These are phyloP conservation scores for Gymnoscopelus microlampas DNA, from an alignment of 2,797 vertebrate species.

Conservation along the genomic window DNA sequence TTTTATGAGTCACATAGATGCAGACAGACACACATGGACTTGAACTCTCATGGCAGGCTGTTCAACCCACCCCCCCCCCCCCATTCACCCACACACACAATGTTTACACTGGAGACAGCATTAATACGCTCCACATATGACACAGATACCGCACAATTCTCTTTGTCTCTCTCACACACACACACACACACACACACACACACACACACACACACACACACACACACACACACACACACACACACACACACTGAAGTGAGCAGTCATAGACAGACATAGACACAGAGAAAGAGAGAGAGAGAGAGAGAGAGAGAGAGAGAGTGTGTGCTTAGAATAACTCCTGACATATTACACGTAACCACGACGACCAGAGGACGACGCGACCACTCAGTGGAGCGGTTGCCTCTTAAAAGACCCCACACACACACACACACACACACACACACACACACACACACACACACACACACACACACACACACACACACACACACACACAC, in stretches of 20 bases:
- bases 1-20: not conserved
- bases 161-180: too few relatives aligned
- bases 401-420: conserved; percentile 26
- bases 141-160: conserved; percentile 56
- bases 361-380: conserved; percentile 47
- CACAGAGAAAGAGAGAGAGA: conserved; percentile 27
- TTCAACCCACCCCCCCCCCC: conserved; percentile 29
- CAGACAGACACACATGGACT: conserved; percentile 17
- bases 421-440: conserved; percentile 8
- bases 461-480: conserved; percentile 9
- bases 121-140: conserved; percentile 73
- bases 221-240: too few relatives aligned
- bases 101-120: conserved; percentile 61
- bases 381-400: conserved; percentile 31
- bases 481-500: conserved; percentile 41
- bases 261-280: conserved; percentile 29
- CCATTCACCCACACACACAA: conserved; percentile 11
- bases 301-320: not conserved
- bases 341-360: conserved; percentile 51
- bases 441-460: conserved; percentile 31
- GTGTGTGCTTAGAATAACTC: conserved; percentile 61
- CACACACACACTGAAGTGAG: conserved; percentile 57
- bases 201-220: conserved; percentile 29
- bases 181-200: conserved; percentile 30
- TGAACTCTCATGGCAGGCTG: conserved; percentile 10